Evolutionary conservation across 1,140 invertebrate genomes (phyloP).

Genomic region (Lanistes nyassanus): DNA sequence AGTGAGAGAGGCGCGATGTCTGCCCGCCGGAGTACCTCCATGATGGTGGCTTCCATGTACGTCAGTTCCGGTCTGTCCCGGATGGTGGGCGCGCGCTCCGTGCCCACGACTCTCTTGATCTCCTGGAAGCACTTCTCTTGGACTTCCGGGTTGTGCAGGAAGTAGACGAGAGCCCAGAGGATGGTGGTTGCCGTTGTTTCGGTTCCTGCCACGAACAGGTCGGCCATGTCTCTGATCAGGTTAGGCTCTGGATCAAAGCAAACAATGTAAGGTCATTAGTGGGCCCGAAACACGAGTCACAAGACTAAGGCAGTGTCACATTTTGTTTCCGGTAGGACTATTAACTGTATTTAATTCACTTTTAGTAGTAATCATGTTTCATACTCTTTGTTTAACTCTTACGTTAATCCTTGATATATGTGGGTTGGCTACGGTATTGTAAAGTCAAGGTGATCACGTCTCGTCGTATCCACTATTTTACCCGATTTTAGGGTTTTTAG

Average conservation of each 20-base stretch:
- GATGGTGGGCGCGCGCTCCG: constrained; percentile 77
- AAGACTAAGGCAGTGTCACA: no score
- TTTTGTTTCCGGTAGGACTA: no score
- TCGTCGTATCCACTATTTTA: no score
- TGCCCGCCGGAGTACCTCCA: constrained; percentile 60
- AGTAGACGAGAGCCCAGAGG: constrained; percentile 82
- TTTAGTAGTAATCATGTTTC: neutral
- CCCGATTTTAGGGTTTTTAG: no score
- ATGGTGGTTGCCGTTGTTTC: constrained; percentile 37
- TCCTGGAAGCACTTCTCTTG: constrained; percentile 86
- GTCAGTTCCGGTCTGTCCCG: constrained; percentile 72
- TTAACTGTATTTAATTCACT: neutral
- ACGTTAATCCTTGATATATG: no score
- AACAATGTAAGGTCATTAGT: no score
- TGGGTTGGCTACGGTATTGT: neutral
- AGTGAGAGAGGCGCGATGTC: constrained; percentile 65
- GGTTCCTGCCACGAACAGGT: constrained; percentile 28
- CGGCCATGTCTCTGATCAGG: constrained; percentile 17
- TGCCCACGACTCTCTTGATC: constrained; percentile 83
- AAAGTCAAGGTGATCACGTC: neutral
- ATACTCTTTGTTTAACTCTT: neutral
- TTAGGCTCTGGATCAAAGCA: constrained; percentile 8
- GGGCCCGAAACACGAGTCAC: no score
- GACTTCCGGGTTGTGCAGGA: constrained; percentile 79
- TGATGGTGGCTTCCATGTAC: constrained; percentile 51